Evolutionary conservation across 2,797 vertebrate species (phyloP), one percentile per base, ranked within the genome.

Genomic region (Sciurus carolinensis): DNA sequence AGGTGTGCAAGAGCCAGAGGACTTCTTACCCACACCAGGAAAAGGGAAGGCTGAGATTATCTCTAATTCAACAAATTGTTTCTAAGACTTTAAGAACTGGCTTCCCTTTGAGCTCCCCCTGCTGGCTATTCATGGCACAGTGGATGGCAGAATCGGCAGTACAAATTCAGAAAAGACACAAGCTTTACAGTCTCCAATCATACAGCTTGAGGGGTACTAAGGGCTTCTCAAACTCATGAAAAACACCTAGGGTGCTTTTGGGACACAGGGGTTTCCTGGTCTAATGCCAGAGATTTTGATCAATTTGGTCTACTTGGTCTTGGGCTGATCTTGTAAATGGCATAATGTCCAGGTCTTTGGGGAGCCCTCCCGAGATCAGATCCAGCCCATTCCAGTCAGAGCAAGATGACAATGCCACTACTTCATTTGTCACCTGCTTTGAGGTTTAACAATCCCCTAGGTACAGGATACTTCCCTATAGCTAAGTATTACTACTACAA

Each of bases 101-200:
- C 89, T 94, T 98, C 67, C 0, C 94, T 94, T 91, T 20, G 96
- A 90, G 97, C 98, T 97, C 98, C 98, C 97, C 98, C 98, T 98
- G 97, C 96, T 93, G 98, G 97, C 75, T 44, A 0, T 69, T 84
- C 30, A 5, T 6, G 26, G 91, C 91, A 93, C 89, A 4, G 64
- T 50, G 14, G 73, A 77, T 24, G 71, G 59, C 22, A 17, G 30
- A 39, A 28, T 0, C 24, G 42, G 42, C 4, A 0, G 26, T 17
- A 52, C 91, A 47, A 39, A 50, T n/a, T 54, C 44, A 62, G n/a
- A 28, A 30, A 0, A 33, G 50, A 67, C 73, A 39, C 20, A 9
- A n/a, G 52, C 28, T 52, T 30, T 7, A 26, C 3, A 66, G 69
- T 33, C 47, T 44, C 36, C 3, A 36, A 22, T 50, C 13, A 47